Conservation (phyloP, 1,140 invertebrate genomes). For the Sitophilus oryzae region DNA sequence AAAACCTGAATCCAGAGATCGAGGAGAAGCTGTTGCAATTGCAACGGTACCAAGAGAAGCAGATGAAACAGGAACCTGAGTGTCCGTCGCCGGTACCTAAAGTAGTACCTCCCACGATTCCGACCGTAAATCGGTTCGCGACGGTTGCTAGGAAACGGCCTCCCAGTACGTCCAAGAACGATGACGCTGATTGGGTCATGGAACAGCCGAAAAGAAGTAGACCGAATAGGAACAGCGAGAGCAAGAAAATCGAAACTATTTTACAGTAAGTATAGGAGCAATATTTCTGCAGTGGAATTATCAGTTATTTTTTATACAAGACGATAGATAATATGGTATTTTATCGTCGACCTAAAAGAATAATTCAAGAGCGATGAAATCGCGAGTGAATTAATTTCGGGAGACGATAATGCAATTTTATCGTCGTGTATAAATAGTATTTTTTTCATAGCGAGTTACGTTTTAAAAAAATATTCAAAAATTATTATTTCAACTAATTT, state of each 20-base stretch:
- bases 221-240: constrained; percentile 31
- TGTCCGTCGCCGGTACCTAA: constrained; percentile 30
- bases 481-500: neutral
- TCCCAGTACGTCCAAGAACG: constrained; percentile 38
- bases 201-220: constrained; percentile 48
- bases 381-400: too few species aligned
- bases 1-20: constrained; percentile 86
- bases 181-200: constrained; percentile 53
- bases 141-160: constrained; percentile 35
- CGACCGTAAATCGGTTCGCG: constrained; percentile 16
- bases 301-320: too few species aligned
- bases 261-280: constrained; percentile 29
- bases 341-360: too few species aligned
- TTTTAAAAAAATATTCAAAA: too few species aligned
- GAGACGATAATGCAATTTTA: too few species aligned
- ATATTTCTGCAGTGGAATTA: neutral
- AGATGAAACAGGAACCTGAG: constrained; percentile 56
- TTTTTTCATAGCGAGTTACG: too few species aligned
- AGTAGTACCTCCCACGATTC: constrained; percentile 28
- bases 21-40: constrained; percentile 86
- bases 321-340: too few species aligned
- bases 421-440: too few species aligned
- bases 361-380: too few species aligned
- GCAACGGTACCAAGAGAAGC: constrained; percentile 79
- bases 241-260: constrained; percentile 31